Conservation (phyloP, 1,140 invertebrate genomes). For the Cotesia chilonis region DNA sequence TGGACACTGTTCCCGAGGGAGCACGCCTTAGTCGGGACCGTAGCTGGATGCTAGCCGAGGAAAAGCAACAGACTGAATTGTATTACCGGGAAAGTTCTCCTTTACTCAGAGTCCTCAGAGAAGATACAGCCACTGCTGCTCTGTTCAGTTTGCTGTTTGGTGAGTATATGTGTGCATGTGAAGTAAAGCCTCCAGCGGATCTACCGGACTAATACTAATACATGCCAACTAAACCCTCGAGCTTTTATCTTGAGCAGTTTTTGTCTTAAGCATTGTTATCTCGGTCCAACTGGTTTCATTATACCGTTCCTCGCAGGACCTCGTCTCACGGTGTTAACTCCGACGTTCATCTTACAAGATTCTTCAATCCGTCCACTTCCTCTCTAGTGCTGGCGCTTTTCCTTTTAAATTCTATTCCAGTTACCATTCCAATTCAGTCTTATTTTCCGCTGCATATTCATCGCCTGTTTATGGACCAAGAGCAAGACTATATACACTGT, state of each 20-base stretch:
- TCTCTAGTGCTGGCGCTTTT: background rate
- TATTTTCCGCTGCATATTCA: slow-evolving; percentile 32
- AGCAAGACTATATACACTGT: slow-evolving; percentile 24
- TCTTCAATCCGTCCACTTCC: slow-evolving; percentile 21
- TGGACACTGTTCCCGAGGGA: too few species aligned
- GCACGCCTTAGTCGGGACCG: too few species aligned
- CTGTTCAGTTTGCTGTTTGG: background rate
- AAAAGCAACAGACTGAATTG: slow-evolving; percentile 34
- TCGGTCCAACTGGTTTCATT: background rate
- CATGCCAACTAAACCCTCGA: background rate
- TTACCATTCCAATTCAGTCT: background rate
- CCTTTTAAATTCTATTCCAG: background rate
- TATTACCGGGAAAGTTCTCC: slow-evolving; percentile 20
- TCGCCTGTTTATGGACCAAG: slow-evolving; percentile 18
- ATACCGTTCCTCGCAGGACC: background rate
- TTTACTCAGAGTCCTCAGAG: too few species aligned
- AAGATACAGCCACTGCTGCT: background rate
- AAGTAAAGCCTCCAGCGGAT: background rate
- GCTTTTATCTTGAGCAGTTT: background rate
- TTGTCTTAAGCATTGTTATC: slow-evolving; percentile 4
- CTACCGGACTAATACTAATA: background rate
- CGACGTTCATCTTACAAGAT: background rate
- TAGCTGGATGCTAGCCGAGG: background rate
- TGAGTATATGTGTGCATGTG: too few species aligned
- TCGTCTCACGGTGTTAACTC: slow-evolving; percentile 4